phyloP scores from a whole-genome alignment of 2,113 vertebrate species.

The Clarias gariepinus region DNA sequence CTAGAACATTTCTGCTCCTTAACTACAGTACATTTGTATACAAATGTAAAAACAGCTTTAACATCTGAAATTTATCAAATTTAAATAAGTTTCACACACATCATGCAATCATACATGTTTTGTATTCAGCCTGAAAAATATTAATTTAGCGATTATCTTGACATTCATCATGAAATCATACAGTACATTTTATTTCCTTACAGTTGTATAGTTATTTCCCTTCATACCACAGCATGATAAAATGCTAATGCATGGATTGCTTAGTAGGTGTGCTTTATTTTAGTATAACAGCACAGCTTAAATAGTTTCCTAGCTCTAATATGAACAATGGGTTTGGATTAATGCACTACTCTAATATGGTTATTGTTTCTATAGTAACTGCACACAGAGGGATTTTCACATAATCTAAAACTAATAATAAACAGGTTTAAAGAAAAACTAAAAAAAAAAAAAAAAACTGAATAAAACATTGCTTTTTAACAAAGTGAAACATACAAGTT shows the following conservation, averaged over 20 bases:
- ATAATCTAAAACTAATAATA: background rate
- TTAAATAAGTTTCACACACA: background rate
- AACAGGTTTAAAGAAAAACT: background rate
- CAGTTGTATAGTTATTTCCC: background rate
- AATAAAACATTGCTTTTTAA: background rate
- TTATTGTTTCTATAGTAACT: background rate
- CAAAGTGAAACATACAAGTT: background rate
- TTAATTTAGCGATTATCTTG: background rate
- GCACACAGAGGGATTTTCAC: background rate
- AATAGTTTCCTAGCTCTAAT: background rate
- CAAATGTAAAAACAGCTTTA: background rate
- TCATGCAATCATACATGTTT: background rate
- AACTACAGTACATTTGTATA: background rate
- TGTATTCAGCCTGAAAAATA: background rate
- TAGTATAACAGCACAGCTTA: background rate
- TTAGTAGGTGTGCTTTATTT: background rate
- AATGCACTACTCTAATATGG: background rate
- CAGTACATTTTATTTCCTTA: too few relatives aligned
- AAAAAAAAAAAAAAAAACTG: too few relatives aligned
- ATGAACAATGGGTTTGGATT: background rate
- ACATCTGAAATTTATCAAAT: background rate
- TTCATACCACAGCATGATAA: background rate
- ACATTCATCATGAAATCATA: background rate
- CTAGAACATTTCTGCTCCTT: background rate
- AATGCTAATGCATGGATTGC: background rate